Evolutionary conservation across 2,797 vertebrate species (phyloP), one percentile per base, ranked within the genome.

Genomic region (Peromyscus eremicus): DNA sequence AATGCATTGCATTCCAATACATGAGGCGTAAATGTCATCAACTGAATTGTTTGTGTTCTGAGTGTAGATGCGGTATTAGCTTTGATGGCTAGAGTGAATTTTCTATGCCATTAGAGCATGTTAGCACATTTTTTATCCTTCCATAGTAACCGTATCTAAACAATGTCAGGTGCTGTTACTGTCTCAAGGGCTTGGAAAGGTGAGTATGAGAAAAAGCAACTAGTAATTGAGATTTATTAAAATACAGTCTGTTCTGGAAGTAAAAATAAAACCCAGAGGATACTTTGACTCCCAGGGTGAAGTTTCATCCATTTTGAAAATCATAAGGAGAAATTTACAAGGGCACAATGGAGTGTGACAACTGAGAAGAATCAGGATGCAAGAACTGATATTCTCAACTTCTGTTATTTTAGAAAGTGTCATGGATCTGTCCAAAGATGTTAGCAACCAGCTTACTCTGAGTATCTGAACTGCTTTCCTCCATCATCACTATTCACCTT

Each of bases 321-420:
- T 34, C n/a, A n/a, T 85, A 94, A 88, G 27, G 27, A 88, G 43
- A 94, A 85, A 92, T 80, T 40, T 89, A 5, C 62, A 91, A 85
- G 34, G 14, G n/a, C 9, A 37, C 13, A 5, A 27, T 11, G 73
- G 11, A 55, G 85, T 84, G 5, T 52, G 85, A 71, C 84, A 76
- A 85, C 1, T 71, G 49, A 94, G 64, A 76, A 37, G 43, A 94
- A 62, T 46, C 84, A 75, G 12, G 37, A 37, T 52, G 27, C 37
- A 85, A 70, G 34, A 87, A 90, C n/a, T 66, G 9, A 43, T 60
- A 91, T 29, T 84, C 55, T 92, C 34, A n/a, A 37, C 1, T 37
- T 52, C 60, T 11, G 4, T 88, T 68, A 85, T 82, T 86, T 95
- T 34, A 82, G 60, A 87, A 73, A 82, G 29, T 46, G 25, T 75